Conservation (phyloP, 2,113 vertebrate genomes). For the Podarcis muralis region DNA sequence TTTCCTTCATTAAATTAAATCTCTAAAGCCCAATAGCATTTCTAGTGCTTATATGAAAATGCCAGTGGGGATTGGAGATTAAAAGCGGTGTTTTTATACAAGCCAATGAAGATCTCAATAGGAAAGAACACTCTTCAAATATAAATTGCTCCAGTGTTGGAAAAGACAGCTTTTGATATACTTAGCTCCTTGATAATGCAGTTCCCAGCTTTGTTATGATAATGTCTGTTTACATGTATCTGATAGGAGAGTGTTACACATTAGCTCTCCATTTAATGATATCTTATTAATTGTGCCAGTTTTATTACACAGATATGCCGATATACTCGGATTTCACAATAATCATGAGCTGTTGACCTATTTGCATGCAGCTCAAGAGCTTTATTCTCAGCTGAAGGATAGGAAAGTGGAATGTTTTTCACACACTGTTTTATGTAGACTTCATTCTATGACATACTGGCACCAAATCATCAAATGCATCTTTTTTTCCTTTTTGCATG, state of each 20-base stretch:
- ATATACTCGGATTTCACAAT: conserved; percentile 58
- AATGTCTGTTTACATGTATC: conserved; percentile 65
- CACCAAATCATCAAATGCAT: conserved; percentile 9
- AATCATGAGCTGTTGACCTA: conserved; percentile 55
- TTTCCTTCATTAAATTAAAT: conserved; percentile 85
- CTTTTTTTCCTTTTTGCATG: not conserved
- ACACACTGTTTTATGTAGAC: not conserved
- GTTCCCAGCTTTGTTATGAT: conserved; percentile 63
- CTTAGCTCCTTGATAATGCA: conserved; percentile 55
- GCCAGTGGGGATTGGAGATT: conserved; percentile 84
- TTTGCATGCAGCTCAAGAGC: conserved; percentile 54
- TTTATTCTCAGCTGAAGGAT: conserved; percentile 35
- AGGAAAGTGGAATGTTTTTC: conserved; percentile 23
- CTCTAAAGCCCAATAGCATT: conserved; percentile 85
- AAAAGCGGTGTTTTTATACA: conserved; percentile 83
- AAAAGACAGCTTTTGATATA: conserved; percentile 57
- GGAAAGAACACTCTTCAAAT: conserved; percentile 78
- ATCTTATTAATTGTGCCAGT: conserved; percentile 63
- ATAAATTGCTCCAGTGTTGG: conserved; percentile 70
- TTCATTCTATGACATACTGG: not conserved
- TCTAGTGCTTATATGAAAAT: conserved; percentile 83
- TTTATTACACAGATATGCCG: conserved; percentile 61
- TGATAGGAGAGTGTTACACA: conserved; percentile 66
- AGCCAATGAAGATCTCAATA: conserved; percentile 83
- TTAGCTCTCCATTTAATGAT: conserved; percentile 65